Conservation (phyloP, 64 coral and sea anemone species). For the Actinia tenebrosa region DNA sequence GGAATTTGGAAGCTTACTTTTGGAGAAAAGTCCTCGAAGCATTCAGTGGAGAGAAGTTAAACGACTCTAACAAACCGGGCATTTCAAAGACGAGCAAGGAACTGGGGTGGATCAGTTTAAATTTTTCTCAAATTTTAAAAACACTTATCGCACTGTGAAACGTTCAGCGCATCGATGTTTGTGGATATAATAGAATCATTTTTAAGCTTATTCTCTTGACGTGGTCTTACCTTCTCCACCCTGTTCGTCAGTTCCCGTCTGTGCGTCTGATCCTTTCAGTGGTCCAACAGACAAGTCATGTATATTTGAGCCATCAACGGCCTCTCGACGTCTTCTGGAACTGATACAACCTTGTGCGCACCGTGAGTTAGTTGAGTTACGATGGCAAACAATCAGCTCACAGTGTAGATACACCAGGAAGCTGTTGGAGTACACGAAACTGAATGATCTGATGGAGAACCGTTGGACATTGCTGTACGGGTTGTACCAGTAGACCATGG, state of each 20-base stretch:
- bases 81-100: too few species aligned
- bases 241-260: neutral
- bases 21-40: too few species aligned
- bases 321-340: constrained; percentile 4
- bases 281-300: neutral
- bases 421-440: constrained; percentile 29
- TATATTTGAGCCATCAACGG: neutral
- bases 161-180: too few species aligned
- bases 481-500: constrained; percentile 17
- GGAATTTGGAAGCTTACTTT: too few species aligned
- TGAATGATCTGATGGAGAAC: constrained; percentile 47
- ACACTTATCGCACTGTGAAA: too few species aligned
- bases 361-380: constrained; percentile 44
- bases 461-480: neutral
- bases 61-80: too few species aligned
- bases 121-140: too few species aligned
- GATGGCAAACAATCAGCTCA: constrained; percentile 44
- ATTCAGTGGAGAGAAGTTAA: too few species aligned
- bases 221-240: neutral
- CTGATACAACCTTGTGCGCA: constrained; percentile 30
- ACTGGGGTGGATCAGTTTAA: too few species aligned
- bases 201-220: neutral
- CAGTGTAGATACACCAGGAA: constrained; percentile 40
- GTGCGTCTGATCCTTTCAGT: neutral
- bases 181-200: too few species aligned